These are phyloP conservation scores for Notarius quadriscutis DNA, from an alignment of 2,113 vertebrate genomes.

Conservation along the genomic window DNA sequence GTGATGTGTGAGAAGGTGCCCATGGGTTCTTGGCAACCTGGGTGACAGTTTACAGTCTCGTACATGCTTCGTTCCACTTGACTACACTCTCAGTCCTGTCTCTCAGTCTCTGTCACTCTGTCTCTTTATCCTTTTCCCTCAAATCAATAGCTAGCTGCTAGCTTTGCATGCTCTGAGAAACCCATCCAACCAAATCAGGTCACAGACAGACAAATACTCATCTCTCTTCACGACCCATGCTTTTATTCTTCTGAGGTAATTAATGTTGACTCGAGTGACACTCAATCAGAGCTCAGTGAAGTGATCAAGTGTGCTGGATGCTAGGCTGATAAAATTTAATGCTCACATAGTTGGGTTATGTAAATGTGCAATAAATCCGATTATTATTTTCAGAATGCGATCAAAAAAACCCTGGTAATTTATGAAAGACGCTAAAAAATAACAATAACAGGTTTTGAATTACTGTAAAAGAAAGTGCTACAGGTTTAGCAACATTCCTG, in stretches of 20 bases:
- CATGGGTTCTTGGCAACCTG: constrained; percentile 17
- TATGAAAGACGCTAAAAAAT: neutral
- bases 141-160: constrained; percentile 16
- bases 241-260: constrained; percentile 1
- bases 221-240: neutral
- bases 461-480: neutral
- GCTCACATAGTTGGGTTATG: neutral
- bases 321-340: neutral
- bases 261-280: neutral
- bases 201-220: constrained; percentile 3
- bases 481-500: neutral
- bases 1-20: constrained; percentile 1
- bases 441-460: neutral
- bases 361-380: neutral
- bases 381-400: neutral
- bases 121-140: neutral
- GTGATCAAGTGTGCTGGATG: constrained; percentile 11
- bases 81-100: constrained; percentile 6
- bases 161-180: constrained; percentile 7
- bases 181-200: neutral
- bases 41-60: constrained; percentile 4
- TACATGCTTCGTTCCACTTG: constrained; percentile 24
- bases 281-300: neutral
- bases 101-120: constrained; percentile 23
- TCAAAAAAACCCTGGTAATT: neutral